Conservation (phyloP, 2,113 vertebrate genomes). For the Herpetotheres cachinnans region DNA sequence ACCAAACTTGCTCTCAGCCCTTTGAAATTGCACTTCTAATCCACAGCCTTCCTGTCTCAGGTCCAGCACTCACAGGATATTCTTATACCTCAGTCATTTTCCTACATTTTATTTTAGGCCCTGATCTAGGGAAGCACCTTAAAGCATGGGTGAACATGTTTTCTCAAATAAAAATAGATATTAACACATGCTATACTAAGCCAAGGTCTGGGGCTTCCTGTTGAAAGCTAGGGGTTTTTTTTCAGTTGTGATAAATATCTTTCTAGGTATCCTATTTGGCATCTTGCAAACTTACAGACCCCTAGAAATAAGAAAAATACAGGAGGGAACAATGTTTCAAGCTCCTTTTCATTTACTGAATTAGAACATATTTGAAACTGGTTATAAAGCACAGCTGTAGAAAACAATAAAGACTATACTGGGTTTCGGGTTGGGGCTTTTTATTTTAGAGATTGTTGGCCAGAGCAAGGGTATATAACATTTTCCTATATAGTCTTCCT, state of each 20-base stretch:
- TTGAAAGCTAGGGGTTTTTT: not conserved
- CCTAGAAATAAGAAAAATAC: not conserved
- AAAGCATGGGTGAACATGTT: not conserved
- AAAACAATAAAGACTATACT: not conserved
- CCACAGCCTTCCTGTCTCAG: not conserved
- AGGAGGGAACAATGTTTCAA: not conserved
- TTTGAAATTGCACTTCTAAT: not conserved
- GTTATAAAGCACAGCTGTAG: not conserved
- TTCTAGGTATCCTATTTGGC: not conserved
- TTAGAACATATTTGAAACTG: not conserved
- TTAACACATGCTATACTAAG: not conserved
- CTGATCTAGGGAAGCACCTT: not conserved
- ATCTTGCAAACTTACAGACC: not conserved
- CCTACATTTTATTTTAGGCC: not conserved
- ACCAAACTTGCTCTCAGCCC: not conserved
- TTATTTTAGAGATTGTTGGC: not conserved
- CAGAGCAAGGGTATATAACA: not conserved
- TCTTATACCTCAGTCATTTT: not conserved
- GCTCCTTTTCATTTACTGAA: not conserved
- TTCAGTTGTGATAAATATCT: not conserved
- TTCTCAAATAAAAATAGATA: not conserved
- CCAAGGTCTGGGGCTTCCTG: not conserved
- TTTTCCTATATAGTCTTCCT: not conserved
- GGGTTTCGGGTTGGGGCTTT: not conserved
- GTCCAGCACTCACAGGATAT: not conserved